Conservation (phyloP, 2,797 vertebrate species). For the Labeo calbasu region DNA sequence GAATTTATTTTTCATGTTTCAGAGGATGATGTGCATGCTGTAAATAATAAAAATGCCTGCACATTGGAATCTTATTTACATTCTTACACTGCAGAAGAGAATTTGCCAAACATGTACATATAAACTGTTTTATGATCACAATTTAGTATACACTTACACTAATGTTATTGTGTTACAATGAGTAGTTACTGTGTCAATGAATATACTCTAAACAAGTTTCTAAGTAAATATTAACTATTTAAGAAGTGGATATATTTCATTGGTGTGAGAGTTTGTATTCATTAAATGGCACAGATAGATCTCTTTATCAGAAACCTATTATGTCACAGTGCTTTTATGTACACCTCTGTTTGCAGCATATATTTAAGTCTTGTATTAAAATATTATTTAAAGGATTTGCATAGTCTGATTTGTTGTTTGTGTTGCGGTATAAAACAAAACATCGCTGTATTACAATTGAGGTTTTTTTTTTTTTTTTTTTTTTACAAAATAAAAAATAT, state of each 20-base stretch:
- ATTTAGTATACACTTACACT: conserved; percentile 2
- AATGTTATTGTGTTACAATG: neutral
- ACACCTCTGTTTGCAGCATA: neutral
- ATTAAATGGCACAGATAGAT: neutral
- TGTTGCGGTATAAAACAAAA: neutral
- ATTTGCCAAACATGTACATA: neutral
- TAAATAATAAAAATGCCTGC: neutral
- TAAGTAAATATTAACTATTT: conserved; percentile 18
- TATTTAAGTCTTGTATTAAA: conserved; percentile 22
- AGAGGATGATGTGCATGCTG: neutral
- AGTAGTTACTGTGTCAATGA: conserved; percentile 8
- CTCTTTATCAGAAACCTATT: neutral
- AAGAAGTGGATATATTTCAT: conserved; percentile 6
- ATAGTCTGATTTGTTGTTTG: conserved; percentile 6
- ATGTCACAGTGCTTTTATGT: neutral
- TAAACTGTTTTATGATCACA: conserved; percentile 6
- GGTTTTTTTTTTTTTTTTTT: neutral
- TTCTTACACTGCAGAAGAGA: neutral
- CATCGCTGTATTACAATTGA: neutral
- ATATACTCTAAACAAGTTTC: conserved; percentile 2
- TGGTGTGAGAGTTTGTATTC: conserved; percentile 25
- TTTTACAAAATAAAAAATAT: neutral
- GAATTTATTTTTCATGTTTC: neutral
- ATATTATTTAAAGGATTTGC: neutral
- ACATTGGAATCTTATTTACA: conserved; percentile 13